Base-by-base conservation (phyloP, 2,888 invertebrate genomes). In the Aproaerema taeniolella region DNA sequence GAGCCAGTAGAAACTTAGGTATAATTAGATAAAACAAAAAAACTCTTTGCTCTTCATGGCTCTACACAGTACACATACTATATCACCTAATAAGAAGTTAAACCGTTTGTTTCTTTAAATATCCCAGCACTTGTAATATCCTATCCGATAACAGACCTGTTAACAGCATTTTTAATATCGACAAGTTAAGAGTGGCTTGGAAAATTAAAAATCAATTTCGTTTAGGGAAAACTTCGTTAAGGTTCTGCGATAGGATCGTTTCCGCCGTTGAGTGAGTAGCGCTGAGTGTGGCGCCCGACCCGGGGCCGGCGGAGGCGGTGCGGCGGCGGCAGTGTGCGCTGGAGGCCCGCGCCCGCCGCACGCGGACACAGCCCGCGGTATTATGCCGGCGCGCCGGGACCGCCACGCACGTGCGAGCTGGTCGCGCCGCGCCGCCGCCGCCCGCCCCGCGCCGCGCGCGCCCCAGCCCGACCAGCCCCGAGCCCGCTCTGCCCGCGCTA, bases 341-440 rank as follows among this genome's bases (percentile, higher is more conserved):
- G 45, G 47, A 43, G 52, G 55, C 60, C 52, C 46, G 48, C 50
- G 43, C 47, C 61, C 56, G 7, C 58, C 60, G 60, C 58, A 54
- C 58, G 58, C 54, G 53, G 43, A 43, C 53, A 57, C 47, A 52
- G 53, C 46, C 55, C 55, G 61, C 46, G 47, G 31, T 26, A 51
- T 43, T 40, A 38, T 44, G 52, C 58, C 55, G 53, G 57, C 57
- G 58, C 57, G 58, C 47, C 34, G 40, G 52, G n/a, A 66, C 67
- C 70, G 65, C 35, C 26, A 14, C 26, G 35, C 35, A 64, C 5
- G 66, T 71, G 67, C 58, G n/a, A n/a, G n/a, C n/a, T n/a, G 76
- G 78, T 79, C 80, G 72, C 80, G 81, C 78, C 75, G 75, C 71
- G 60, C 69, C 69, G 71, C 65, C 67, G 62, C 61, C 68, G 68